Base-by-base conservation (phyloP, 2,113 vertebrate genomes). In the Steatornis caripensis region DNA sequence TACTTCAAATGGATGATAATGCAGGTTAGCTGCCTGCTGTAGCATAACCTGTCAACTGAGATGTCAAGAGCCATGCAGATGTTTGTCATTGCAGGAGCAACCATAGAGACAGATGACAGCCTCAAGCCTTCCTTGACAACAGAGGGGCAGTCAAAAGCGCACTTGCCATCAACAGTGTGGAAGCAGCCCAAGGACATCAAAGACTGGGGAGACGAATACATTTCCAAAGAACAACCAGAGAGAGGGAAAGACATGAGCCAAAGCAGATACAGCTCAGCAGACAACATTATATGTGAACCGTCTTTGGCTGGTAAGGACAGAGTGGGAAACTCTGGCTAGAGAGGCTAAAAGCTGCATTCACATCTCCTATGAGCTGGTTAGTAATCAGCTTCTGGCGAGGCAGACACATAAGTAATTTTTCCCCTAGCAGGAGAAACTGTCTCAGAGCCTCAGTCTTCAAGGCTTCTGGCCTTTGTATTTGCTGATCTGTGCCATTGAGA, bases 141-240 rank as follows among this genome's bases (percentile, higher is more conserved):
- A 48, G 98, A 98, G 30, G 96, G 96, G 39, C 98, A 96, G 55
- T 69, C 97, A 0, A 98, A 98, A 39, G 96, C 98, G 55, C 97
- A 97, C 19, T 96, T 98, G 75, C 95, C 95, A 11, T 96, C 98
- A 54, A 97, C 98, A 21, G 93, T 98, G 46, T 99, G 99, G 99
- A 98, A 97, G 72, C 99, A 98, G 82, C 98, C 98, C 41, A 98
- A 98, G 89, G 98, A 97, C 32, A 96, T 97, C 93, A 98, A 98
- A 95, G 99, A 99, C 7, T 98, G 98, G 97, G 95, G 95, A 8
- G 99, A 99, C 15, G 98, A 98, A 30, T 97, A 98, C 48, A 98
- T 95, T 95, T 98, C 96, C 41, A 98, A 98, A 92, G 99, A 99
- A 79, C 98, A 98, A 37, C 97, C 97, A 0, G 98, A 98, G 55